Conservation (phyloP, 2,888 invertebrate species). For the Drosophila paracracens region DNA sequence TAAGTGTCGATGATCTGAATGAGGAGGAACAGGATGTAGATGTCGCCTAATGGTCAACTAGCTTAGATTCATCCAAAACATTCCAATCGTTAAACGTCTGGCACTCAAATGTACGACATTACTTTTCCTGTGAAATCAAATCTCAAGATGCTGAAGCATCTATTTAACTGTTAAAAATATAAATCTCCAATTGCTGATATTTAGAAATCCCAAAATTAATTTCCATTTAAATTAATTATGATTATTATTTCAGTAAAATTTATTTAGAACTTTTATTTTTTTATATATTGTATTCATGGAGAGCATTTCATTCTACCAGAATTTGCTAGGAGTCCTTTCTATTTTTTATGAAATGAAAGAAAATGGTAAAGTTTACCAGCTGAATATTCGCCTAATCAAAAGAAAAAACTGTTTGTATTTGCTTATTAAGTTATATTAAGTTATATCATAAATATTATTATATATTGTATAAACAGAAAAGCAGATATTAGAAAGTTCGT, state of each 20-base stretch:
- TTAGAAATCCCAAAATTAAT: background rate
- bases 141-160: background rate
- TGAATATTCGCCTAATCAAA: background rate
- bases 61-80: background rate
- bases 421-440: constrained; percentile 18
- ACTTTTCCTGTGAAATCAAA: background rate
- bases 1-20: constrained; percentile 61
- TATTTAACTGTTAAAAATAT: background rate
- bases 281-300: background rate
- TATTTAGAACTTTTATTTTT: background rate
- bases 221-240: background rate
- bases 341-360: background rate
- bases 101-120: background rate
- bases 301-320: background rate
- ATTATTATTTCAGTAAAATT: too few relatives aligned
- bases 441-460: constrained; percentile 44
- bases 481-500: constrained; percentile 20
- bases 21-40: constrained; percentile 69
- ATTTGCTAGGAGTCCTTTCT: background rate
- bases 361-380: background rate
- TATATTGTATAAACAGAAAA: constrained; percentile 41
- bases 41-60: constrained; percentile 48
- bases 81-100: constrained; percentile 11
- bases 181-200: background rate
- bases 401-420: background rate